Percentiles rank a stretch among this genome's conserved stretches.
Evolutionary conservation across 1,140 invertebrate species (phyloP).

Genomic region (Dendroctonus valens): DNA sequence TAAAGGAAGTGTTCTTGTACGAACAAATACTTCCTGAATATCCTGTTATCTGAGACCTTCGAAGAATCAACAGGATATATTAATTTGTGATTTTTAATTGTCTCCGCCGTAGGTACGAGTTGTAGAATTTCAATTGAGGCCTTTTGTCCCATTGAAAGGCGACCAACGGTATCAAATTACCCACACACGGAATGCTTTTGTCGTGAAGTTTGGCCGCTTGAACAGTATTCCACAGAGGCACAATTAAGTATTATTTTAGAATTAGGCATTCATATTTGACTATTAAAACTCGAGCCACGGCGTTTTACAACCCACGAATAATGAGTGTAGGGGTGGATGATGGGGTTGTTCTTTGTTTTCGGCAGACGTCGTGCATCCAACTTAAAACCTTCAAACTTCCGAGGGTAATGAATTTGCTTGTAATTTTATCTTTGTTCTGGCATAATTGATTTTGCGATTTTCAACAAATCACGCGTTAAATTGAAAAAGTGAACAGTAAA

Average conservation of each 20-base stretch:
- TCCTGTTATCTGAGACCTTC: too few species aligned
- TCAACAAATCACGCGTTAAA: too few species aligned
- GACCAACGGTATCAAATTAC: conserved; percentile 38
- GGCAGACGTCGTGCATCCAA: conserved; percentile 14
- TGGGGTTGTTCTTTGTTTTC: conserved; percentile 25
- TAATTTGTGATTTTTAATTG: conserved; percentile 38
- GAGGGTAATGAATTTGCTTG: too few species aligned
- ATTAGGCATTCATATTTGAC: conserved; percentile 27
- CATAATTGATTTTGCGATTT: neutral
- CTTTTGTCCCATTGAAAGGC: conserved; percentile 18
- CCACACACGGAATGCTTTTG: conserved; percentile 23
- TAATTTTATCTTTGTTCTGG: too few species aligned
- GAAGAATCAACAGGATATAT: conserved; percentile 16
- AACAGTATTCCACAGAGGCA: conserved; percentile 28
- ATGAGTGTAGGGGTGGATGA: conserved; percentile 18
- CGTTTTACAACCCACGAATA: conserved; percentile 26
- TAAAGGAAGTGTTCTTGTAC: too few species aligned
- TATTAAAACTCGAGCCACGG: conserved; percentile 26
- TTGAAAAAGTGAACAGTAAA: too few species aligned
- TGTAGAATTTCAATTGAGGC: conserved; percentile 6
- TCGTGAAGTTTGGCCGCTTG: conserved; percentile 25
- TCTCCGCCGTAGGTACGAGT: conserved; percentile 3
- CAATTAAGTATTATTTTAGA: conserved; percentile 34
- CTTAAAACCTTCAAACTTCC: conserved; percentile 7
- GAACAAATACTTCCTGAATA: too few species aligned